Conservation (phyloP, 2,888 invertebrate genomes). For the Busseola fusca region DNA sequence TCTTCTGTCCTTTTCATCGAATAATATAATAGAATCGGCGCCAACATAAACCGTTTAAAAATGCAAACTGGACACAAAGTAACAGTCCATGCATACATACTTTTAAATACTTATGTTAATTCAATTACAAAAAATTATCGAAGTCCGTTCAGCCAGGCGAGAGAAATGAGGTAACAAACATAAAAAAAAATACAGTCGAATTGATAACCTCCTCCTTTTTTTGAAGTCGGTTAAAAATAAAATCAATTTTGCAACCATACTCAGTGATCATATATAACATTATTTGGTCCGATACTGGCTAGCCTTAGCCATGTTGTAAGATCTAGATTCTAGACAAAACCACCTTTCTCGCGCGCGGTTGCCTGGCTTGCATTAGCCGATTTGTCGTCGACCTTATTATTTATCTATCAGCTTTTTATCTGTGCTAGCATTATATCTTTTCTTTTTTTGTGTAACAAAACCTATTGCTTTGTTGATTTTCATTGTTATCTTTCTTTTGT, state of each 20-base stretch:
- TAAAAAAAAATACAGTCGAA: too few species aligned
- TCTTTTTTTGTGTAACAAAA: background rate
- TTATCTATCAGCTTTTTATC: conserved; percentile 25
- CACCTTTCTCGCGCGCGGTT: conserved; percentile 69
- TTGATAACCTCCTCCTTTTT: too few species aligned
- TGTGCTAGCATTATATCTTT: background rate
- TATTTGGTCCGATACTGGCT: conserved; percentile 27
- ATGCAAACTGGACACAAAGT: background rate
- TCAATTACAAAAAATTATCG: too few species aligned
- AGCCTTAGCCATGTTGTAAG: conserved; percentile 64
- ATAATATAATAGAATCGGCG: too few species aligned
- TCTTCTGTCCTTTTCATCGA: too few species aligned
- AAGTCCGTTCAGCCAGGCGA: too few species aligned
- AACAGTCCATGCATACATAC: conserved; percentile 8
- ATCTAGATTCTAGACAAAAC: conserved; percentile 66
- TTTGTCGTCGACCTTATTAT: conserved; percentile 51
- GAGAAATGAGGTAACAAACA: too few species aligned
- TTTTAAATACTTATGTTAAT: conserved; percentile 8
- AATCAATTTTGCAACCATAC: conserved; percentile 21
- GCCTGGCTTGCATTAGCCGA: conserved; percentile 36
- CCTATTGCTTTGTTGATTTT: background rate
- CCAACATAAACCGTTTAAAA: background rate
- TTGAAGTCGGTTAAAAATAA: background rate
- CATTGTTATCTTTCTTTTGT: conserved; percentile 4
- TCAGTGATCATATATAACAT: conserved; percentile 35